Percentiles rank a stretch among this genome's conserved stretches.
These are phyloP conservation scores for Spheniscus humboldti DNA, from an alignment of 2,797 vertebrate genomes.

Conservation along the genomic window DNA sequence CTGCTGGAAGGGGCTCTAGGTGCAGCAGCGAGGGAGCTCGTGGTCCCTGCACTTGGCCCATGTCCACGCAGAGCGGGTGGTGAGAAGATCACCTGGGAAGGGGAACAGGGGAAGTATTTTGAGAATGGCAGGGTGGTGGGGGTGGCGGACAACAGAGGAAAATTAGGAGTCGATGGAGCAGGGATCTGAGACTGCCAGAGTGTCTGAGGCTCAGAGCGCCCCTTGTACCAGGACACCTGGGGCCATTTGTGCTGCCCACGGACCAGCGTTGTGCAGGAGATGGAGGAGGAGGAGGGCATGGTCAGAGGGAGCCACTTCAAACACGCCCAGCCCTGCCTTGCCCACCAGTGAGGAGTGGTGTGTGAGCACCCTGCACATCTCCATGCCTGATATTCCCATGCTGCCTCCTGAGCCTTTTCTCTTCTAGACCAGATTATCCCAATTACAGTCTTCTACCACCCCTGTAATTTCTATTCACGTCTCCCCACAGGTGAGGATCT, in stretches of 20 bases:
- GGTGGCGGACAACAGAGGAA: neutral
- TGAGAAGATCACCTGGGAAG: neutral
- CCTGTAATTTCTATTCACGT: neutral
- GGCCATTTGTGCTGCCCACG: neutral
- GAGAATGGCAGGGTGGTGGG: neutral
- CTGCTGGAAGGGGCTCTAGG: neutral
- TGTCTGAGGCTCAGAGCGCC: neutral
- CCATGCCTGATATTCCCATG: neutral
- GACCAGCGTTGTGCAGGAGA: neutral
- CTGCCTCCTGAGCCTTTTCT: neutral
- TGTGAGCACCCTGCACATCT: neutral
- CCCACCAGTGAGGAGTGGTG: neutral
- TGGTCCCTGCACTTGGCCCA: accelerated
- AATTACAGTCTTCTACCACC: neutral
- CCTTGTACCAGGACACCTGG: accelerated
- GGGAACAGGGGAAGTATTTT: neutral
- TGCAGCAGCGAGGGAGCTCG: neutral
- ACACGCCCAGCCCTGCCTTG: neutral
- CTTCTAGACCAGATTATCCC: neutral
- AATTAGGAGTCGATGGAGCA: neutral
- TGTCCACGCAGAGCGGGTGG: neutral
- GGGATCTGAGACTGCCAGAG: neutral
- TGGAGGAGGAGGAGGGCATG: neutral
- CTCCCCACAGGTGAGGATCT: neutral
- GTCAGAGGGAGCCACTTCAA: neutral